A percentile compares a stretch with the other conserved stretches of the same genome.
phyloP scores from a whole-genome alignment of 92 coral and sea anemone genomes.

The Galaxea fascicularis region DNA sequence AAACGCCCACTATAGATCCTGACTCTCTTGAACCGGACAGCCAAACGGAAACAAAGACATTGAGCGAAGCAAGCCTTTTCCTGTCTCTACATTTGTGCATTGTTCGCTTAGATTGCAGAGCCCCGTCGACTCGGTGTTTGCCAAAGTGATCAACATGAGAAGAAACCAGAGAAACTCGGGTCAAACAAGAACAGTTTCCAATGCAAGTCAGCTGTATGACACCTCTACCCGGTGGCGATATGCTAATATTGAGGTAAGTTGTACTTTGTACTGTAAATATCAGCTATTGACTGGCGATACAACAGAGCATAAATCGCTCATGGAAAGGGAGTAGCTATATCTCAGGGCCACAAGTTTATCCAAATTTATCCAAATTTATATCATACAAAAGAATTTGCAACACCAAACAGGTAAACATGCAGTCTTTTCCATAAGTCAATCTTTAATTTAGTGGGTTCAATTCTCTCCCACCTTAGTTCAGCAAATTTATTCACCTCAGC shows the following conservation, averaged over 20 bases:
- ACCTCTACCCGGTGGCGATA: not conserved
- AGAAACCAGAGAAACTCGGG: not conserved
- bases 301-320: not conserved
- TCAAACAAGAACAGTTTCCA: not conserved
- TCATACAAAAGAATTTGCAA: too few species aligned
- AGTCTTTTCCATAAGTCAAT: too few species aligned
- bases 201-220: not conserved
- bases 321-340: not conserved
- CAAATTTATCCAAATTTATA: too few species aligned
- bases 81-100: conserved; percentile 12
- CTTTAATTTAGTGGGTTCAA: too few species aligned
- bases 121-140: not conserved
- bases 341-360: not conserved
- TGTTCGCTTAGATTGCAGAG: not conserved
- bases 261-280: conserved; percentile 12
- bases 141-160: not conserved
- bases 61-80: conserved; percentile 29
- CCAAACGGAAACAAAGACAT: conserved; percentile 9
- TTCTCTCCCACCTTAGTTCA: too few species aligned
- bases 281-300: not conserved
- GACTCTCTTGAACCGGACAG: not conserved
- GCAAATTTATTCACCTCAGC: too few species aligned
- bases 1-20: conserved; percentile 6
- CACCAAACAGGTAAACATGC: too few species aligned
- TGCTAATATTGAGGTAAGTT: conserved; percentile 28